Evolutionary conservation across 2,797 vertebrate species (phyloP).

Genomic region (Coluber constrictor): DNA sequence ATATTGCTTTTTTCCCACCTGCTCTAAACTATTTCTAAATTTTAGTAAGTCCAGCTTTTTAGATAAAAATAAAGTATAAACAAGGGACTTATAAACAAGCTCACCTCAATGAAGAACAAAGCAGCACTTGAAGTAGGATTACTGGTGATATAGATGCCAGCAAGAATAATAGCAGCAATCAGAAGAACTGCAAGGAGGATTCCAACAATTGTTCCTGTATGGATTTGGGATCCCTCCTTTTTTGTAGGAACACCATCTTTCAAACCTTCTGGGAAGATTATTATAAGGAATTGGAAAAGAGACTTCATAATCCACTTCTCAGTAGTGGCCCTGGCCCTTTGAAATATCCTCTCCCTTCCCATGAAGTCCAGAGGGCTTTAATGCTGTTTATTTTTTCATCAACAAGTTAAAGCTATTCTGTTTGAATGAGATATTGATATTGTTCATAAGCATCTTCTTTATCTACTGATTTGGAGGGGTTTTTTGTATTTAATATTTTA

Average conservation of each 20-base stretch:
- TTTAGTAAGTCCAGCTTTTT: background rate
- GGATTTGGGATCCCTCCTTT: slow-evolving; percentile 69
- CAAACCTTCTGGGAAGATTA: slow-evolving; percentile 47
- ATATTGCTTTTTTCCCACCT: background rate
- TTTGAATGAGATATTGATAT: background rate
- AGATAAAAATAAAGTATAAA: background rate
- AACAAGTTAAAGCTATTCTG: background rate
- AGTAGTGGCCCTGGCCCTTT: background rate
- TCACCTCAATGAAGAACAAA: slow-evolving; percentile 76
- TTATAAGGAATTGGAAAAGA: background rate
- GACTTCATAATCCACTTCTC: background rate
- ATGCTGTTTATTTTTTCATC: background rate
- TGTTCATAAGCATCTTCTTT: background rate
- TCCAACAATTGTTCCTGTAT: slow-evolving; percentile 85
- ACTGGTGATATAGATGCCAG: slow-evolving; percentile 85
- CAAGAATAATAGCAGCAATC: slow-evolving; percentile 79
- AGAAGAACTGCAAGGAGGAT: slow-evolving; percentile 83
- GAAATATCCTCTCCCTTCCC: background rate
- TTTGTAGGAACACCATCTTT: slow-evolving; percentile 55
- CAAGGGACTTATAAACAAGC: slow-evolving; percentile 3
- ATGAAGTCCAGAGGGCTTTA: background rate
- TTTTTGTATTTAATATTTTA: background rate
- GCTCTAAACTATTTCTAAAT: background rate
- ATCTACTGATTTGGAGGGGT: background rate
- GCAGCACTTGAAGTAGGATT: slow-evolving; percentile 85